Evolutionary conservation across 2,113 vertebrate genomes (phyloP).

Genomic region (Tychaedon coryphoeus): DNA sequence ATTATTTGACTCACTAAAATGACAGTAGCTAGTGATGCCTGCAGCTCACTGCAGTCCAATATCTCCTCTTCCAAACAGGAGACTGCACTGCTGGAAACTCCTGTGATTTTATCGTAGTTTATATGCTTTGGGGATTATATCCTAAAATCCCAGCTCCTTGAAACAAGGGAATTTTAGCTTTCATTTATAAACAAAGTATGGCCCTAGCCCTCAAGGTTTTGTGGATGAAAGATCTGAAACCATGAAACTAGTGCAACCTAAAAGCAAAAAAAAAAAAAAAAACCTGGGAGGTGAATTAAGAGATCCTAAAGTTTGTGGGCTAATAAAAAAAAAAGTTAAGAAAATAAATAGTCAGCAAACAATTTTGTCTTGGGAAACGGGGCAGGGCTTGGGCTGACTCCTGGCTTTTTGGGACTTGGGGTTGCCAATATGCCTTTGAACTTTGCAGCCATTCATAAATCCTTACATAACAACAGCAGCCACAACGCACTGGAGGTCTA

Average conservation of each 20-base stretch:
- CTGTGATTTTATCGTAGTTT: slow-evolving; percentile 13
- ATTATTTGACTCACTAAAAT: background rate
- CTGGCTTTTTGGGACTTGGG: background rate
- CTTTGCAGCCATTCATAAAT: slow-evolving; percentile 21
- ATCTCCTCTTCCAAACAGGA: background rate
- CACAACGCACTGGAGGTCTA: background rate
- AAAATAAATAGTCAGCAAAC: background rate
- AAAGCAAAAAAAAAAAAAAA: background rate
- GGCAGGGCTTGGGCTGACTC: slow-evolving; percentile 22
- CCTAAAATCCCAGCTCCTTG: slow-evolving; percentile 13
- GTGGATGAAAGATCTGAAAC: slow-evolving; percentile 19
- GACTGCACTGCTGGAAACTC: background rate
- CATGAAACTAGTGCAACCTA: background rate
- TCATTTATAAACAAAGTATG: slow-evolving; percentile 44
- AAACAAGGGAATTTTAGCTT: background rate
- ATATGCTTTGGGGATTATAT: background rate
- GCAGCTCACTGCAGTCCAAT: background rate
- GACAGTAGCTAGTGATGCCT: slow-evolving; percentile 5
- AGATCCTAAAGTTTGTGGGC: background rate
- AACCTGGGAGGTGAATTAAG: background rate
- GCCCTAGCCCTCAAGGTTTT: background rate
- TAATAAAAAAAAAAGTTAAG: background rate
- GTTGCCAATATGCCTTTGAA: slow-evolving; percentile 47
- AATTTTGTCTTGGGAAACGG: background rate
- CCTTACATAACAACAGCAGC: slow-evolving; percentile 3